Percentiles rank a stretch among this genome's conserved stretches.
These are phyloP conservation scores for Hirtodrosophila duncani DNA, from an alignment of 2,888 invertebrate genomes.

Conservation along the genomic window DNA sequence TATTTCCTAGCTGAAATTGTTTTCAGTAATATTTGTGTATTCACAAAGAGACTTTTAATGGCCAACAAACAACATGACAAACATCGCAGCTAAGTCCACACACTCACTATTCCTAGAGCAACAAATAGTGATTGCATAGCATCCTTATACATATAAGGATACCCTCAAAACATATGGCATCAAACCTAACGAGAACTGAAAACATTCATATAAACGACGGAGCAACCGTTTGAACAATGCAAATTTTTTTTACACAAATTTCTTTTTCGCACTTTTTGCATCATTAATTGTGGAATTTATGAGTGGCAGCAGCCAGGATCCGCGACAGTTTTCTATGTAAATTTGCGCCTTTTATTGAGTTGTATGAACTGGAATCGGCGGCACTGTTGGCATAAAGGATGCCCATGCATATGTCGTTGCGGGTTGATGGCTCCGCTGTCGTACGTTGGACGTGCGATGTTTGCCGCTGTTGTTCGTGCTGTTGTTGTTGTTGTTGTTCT, in stretches of 20 bases:
- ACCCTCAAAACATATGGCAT: slow-evolving; percentile 27
- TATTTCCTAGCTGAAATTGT: no score
- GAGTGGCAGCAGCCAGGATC: slow-evolving; percentile 43
- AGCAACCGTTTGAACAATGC: slow-evolving; percentile 41
- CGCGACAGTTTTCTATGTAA: slow-evolving; percentile 60
- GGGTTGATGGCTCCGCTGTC: slow-evolving; percentile 10
- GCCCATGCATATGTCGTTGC: slow-evolving; percentile 38
- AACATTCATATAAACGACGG: slow-evolving; percentile 11
- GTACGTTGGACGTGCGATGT: slow-evolving; percentile 35
- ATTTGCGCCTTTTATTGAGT: slow-evolving; percentile 64
- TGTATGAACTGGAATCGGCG: slow-evolving; percentile 34
- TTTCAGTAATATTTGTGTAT: no score
- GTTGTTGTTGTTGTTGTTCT: no score
- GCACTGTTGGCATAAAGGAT: slow-evolving; percentile 23
- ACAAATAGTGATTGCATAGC: no score
- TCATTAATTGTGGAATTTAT: slow-evolving; percentile 78
- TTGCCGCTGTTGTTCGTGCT: slow-evolving; percentile 23
- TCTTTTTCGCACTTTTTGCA: slow-evolving; percentile 75
- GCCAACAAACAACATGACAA: no score
- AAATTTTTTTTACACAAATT: slow-evolving; percentile 53
- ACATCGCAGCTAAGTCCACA: no score
- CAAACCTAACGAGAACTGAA: background rate
- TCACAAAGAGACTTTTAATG: no score
- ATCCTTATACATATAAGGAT: slow-evolving; percentile 5
- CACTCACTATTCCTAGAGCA: no score